phyloP scores from a whole-genome alignment of 2,113 vertebrate genomes.

The Strix uralensis region DNA sequence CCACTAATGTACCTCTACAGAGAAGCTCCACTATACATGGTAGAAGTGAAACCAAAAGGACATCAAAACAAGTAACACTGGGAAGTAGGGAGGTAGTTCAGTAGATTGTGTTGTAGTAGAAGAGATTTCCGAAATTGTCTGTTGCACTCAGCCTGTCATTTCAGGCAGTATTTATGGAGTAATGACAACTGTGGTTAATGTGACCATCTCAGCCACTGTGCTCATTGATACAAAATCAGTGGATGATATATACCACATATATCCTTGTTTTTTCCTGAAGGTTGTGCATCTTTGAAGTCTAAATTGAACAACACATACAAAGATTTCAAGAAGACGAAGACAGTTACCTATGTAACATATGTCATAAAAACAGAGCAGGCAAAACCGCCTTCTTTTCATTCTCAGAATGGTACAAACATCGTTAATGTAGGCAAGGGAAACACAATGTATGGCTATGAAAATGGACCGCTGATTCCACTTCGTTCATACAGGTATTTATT shows the following conservation, averaged over 20 bases:
- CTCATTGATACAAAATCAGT: background rate
- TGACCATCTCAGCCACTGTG: background rate
- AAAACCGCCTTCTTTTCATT: background rate
- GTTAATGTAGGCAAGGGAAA: conserved; percentile 64
- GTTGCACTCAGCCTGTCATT: background rate
- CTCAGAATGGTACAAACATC: conserved; percentile 5
- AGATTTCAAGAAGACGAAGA: conserved; percentile 65
- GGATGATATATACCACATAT: background rate
- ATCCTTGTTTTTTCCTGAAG: background rate
- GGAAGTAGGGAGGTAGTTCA: background rate
- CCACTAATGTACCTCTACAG: background rate
- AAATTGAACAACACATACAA: conserved; percentile 65
- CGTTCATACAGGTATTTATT: conserved; percentile 71
- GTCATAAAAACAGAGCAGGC: conserved; percentile 14
- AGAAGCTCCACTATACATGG: background rate
- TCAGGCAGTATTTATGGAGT: background rate
- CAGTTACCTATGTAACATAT: conserved; percentile 65
- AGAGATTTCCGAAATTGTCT: background rate
- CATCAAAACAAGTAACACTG: background rate
- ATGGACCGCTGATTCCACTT: conserved; percentile 69
- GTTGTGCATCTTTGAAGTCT: background rate
- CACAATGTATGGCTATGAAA: conserved; percentile 50
- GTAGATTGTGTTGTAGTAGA: background rate
- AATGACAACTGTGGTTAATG: background rate
- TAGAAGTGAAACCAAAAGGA: background rate